Conservation (phyloP, 2,797 vertebrate species). For the Carduelis carduelis region DNA sequence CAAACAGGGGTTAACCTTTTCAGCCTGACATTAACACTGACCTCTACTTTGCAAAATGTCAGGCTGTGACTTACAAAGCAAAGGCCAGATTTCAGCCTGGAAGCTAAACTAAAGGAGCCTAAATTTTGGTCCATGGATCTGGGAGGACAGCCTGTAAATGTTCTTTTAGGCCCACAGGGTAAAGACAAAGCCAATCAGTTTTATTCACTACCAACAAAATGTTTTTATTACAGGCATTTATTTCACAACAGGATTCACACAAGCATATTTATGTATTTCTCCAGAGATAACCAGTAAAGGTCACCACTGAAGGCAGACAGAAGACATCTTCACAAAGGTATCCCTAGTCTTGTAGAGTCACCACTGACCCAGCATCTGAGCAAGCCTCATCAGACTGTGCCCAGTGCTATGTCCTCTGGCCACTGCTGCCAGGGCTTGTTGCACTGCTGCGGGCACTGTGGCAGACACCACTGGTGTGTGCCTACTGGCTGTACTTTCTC, state of each 20-base stretch:
- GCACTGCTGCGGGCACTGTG: fast-evolving
- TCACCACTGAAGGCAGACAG: not conserved
- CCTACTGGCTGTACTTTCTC: not conserved
- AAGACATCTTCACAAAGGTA: not conserved
- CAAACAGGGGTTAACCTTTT: slow-evolving; percentile 49
- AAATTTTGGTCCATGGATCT: not conserved
- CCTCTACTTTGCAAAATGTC: slow-evolving; percentile 20
- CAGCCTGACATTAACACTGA: slow-evolving; percentile 15
- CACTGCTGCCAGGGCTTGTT: not conserved
- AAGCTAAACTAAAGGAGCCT: not conserved
- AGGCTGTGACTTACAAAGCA: not conserved
- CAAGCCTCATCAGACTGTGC: not conserved
- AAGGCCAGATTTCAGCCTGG: slow-evolving; percentile 13
- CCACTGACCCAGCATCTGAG: not conserved
- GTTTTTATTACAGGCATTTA: not conserved
- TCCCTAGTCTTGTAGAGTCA: not conserved
- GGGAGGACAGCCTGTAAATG: not conserved
- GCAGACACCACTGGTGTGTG: not conserved
- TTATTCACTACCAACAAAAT: not conserved
- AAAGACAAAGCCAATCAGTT: not conserved
- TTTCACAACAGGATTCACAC: not conserved
- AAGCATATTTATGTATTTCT: not conserved
- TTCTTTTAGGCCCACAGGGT: not conserved
- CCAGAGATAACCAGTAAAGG: not conserved
- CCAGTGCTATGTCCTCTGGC: not conserved